phyloP scores from a whole-genome alignment of 2,113 vertebrate species.

The Macrotis lagotis region DNA sequence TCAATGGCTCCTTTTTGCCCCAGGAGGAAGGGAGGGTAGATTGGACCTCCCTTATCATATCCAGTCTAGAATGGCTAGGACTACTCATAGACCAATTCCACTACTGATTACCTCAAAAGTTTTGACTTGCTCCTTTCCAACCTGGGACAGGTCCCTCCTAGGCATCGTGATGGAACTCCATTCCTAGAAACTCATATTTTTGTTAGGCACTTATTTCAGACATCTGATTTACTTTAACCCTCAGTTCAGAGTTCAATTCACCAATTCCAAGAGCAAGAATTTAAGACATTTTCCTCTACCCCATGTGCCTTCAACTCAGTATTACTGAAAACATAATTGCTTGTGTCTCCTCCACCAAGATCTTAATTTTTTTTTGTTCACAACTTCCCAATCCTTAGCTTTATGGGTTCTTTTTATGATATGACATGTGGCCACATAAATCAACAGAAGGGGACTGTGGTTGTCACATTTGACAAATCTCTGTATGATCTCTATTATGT shows the following conservation, averaged over 20 bases:
- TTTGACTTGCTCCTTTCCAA: background rate
- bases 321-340: background rate
- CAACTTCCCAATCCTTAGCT: background rate
- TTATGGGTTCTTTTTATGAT: background rate
- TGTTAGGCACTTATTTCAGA: background rate
- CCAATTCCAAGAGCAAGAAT: background rate
- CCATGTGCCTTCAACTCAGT: background rate
- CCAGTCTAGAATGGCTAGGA: background rate
- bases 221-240: background rate
- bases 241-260: background rate
- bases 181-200: background rate
- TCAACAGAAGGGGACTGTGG: background rate
- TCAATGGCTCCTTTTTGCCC: background rate
- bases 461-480: background rate
- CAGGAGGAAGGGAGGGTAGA: background rate
- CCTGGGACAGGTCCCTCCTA: background rate
- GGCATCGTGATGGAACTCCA: background rate
- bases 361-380: background rate
- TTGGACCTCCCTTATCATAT: background rate
- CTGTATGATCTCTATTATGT: background rate
- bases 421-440: background rate
- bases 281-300: background rate
- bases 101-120: background rate
- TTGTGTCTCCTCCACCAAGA: background rate
- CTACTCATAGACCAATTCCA: background rate